Base-by-base conservation (phyloP, 2,888 invertebrate genomes). In the Pharmacophagus antenor region DNA sequence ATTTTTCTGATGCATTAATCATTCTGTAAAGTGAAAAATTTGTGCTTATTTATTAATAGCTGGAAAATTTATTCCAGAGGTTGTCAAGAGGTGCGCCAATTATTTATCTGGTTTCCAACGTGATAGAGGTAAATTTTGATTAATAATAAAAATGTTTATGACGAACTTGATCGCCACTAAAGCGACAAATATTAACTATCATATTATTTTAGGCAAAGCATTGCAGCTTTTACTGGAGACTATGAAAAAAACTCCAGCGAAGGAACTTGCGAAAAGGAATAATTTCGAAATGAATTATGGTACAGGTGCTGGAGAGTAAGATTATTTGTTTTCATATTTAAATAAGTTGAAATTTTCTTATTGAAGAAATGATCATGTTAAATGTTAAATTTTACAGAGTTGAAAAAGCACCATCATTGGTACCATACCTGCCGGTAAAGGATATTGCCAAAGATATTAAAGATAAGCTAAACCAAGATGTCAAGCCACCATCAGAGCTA, bases 381-480 rank as follows among this genome's bases (percentile, higher is more conserved):
- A 23, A 5, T 41, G 6, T 41, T 41, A 1, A 48, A 15, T 25
- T 21, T 10, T 31, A 31, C 56, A 85, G 85, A 62, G 66, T 71
- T 22, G 78, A 82, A 68, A 68, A 70, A 10, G 71, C 86, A 1
- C 84, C 84, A 0, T 23, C 62, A 0, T 31, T 86, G 10, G 63
- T 76, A 0, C 79, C 86, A 3, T 84, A 70, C 63, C 64, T 77
- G 23, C 83, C 85, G 0, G 64, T 87, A 0, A 85, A 83, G 67
- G 86, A 85, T 62, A 77, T 87, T 5, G 72, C 81, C 12, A 77
- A 80, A 47, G 86, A 85, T 67, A 75, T 70, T 1, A 80, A 77
- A 63, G 61, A 41, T 1, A 78, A 77, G 37, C 67, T 86, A 23
- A 63, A 64, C 0, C 64, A 58, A 41, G 81, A 83, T 25, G 73